These are phyloP conservation scores for Calephelis perditalis DNA, from an alignment of 2,888 invertebrate species.

Conservation along the genomic window DNA sequence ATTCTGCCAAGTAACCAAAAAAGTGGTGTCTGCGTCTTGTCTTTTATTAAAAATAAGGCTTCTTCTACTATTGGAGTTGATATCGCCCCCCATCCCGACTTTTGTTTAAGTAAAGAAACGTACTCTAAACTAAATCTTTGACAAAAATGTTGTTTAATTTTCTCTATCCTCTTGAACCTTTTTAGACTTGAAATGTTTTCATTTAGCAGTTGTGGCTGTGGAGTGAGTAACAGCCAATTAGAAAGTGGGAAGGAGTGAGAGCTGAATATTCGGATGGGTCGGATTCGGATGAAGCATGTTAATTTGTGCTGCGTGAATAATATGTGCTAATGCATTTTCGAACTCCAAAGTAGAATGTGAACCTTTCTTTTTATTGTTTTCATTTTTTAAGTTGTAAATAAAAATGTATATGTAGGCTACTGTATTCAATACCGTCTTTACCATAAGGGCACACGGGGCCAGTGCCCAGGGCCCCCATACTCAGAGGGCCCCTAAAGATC, in stretches of 20 bases:
- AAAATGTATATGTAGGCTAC: too few species aligned
- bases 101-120: conserved; percentile 8
- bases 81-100: conserved; percentile 17
- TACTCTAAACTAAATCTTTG: conserved; percentile 5
- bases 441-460: too few species aligned
- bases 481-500: too few species aligned
- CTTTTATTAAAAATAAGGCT: conserved; percentile 24
- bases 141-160: conserved; percentile 15
- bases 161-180: background rate
- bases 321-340: too few species aligned
- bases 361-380: too few species aligned
- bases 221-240: conserved; percentile 13
- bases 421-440: too few species aligned
- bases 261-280: conserved; percentile 22
- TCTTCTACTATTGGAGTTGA: conserved; percentile 16
- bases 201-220: conserved; percentile 1
- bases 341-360: too few species aligned
- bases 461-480: too few species aligned
- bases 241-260: conserved; percentile 1
- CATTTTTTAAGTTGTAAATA: too few species aligned
- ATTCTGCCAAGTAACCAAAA: conserved; percentile 26
- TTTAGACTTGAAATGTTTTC: background rate
- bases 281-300: too few species aligned
- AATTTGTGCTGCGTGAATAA: too few species aligned
- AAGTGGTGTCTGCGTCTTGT: conserved; percentile 22